Base-by-base conservation (phyloP, 2,113 vertebrate species). In the Seriola rivoliana region DNA sequence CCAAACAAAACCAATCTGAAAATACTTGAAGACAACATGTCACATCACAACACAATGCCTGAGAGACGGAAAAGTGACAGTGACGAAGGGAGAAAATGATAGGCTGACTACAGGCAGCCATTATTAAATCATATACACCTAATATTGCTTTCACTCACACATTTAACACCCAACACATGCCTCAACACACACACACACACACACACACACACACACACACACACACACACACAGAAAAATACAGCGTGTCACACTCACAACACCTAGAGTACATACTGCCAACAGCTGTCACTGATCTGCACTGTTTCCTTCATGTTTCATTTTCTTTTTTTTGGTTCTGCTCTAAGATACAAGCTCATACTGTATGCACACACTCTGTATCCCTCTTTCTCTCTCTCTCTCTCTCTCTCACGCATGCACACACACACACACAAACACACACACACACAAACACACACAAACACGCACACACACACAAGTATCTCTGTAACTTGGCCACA, bases 101-200 rank as follows among this genome's bases (percentile, higher is more conserved):
- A 75, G 75, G 65, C 58, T 83, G 81, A 64, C 72, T 14, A 13
- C 69, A 79, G 74, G 52, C 52, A n/a, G 19, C 48, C 44, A 82
- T 89, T 89, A 88, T 42, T 63, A 65, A 87, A 84, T 84, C 71
- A 71, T 66, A 68, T 68, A 81, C 72, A 81, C 68, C 66, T 78
- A 65, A 82, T 79, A 58, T 64, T 78, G 32, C 48, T 85, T 71
- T 84, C 23, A 78, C 68, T 60, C 77, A 72, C 54, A 63, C 46
- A 29, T 86, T 77, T 75, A 88, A 73, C 74, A 67, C 66, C 13
- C 54, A 14, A 69, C 81, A 63, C 80, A 73, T 59, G 75, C 54
- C 58, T 82, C 13, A 46, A 36, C 25, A 40, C 60, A 69, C 68
- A 58, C 55, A 68, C 52, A 71, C 46, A 63, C 71, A 59, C 34